Percentiles rank a stretch among this genome's conserved stretches.
phyloP scores from a whole-genome alignment of 1,140 invertebrate species.

The Drosophila burlai region DNA sequence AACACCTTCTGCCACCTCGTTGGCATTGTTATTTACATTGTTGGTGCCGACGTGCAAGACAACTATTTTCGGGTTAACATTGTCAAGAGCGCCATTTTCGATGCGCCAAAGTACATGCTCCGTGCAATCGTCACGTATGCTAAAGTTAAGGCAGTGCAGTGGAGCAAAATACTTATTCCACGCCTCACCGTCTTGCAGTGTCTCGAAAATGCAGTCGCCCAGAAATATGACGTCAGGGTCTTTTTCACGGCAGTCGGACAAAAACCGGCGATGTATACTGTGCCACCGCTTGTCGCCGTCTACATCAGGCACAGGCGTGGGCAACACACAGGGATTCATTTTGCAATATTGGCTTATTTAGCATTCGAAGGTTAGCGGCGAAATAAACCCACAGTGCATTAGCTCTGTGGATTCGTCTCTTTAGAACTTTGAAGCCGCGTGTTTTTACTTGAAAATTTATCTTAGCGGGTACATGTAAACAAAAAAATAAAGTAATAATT shows the following conservation, averaged over 20 bases:
- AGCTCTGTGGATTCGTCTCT: slow-evolving; percentile 8
- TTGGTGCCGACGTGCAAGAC: slow-evolving; percentile 95
- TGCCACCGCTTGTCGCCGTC: slow-evolving; percentile 82
- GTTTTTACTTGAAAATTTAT: not conserved
- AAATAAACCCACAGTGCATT: slow-evolving; percentile 12
- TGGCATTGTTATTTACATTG: slow-evolving; percentile 91
- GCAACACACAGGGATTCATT: slow-evolving; percentile 88
- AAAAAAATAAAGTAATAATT: slow-evolving; percentile 20
- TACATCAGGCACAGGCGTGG: slow-evolving; percentile 87
- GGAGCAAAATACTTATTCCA: slow-evolving; percentile 95
- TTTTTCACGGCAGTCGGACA: slow-evolving; percentile 92
- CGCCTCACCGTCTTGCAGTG: slow-evolving; percentile 91
- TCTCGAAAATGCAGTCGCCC: slow-evolving; percentile 93
- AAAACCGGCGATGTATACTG: slow-evolving; percentile 90
- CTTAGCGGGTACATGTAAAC: slow-evolving; percentile 15
- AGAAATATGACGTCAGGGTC: slow-evolving; percentile 96
- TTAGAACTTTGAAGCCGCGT: not conserved
- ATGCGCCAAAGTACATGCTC: slow-evolving; percentile 96
- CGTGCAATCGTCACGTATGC: slow-evolving; percentile 94
- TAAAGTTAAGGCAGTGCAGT: slow-evolving; percentile 95
- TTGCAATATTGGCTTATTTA: slow-evolving; percentile 10
- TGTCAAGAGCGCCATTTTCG: slow-evolving; percentile 94
- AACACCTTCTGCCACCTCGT: slow-evolving; percentile 93
- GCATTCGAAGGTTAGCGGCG: slow-evolving; percentile 4
- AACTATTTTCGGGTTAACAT: slow-evolving; percentile 94